These are phyloP conservation scores for Chromobotia macracanthus DNA, from an alignment of 2,797 vertebrate species.

Conservation along the genomic window DNA sequence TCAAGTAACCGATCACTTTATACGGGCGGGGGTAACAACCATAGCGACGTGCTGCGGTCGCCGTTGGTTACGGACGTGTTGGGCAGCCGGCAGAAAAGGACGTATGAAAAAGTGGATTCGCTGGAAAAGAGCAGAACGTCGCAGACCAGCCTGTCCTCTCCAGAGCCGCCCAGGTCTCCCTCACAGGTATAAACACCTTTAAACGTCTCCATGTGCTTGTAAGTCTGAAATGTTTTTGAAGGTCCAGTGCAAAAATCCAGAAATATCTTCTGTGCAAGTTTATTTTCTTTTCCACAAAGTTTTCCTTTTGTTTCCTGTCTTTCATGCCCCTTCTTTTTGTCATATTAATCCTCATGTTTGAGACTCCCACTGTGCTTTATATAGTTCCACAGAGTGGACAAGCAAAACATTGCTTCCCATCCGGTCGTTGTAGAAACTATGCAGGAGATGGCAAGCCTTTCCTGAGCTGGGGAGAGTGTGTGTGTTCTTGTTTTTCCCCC, in stretches of 20 bases:
- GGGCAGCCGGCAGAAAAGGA: constrained; percentile 76
- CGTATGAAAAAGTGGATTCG: constrained; percentile 81
- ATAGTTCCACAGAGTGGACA: background rate
- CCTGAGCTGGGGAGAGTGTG: constrained; percentile 50
- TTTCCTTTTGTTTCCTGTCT: background rate
- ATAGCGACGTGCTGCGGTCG: constrained; percentile 49
- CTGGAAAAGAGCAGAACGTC: constrained; percentile 76
- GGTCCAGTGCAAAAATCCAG: background rate
- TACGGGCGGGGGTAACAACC: constrained; percentile 60
- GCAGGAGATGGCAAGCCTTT: constrained; percentile 53
- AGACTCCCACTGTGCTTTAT: background rate
- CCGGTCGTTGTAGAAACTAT: constrained; percentile 49
- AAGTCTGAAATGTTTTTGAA: background rate
- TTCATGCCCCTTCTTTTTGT: constrained; percentile 34
- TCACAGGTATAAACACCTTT: constrained; percentile 73
- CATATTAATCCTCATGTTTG: constrained; percentile 13
- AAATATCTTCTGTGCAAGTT: constrained; percentile 1
- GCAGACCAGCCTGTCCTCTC: constrained; percentile 72
- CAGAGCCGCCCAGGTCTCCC: constrained; percentile 57
- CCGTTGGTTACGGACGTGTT: constrained; percentile 65
- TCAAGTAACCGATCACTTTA: constrained; percentile 75
- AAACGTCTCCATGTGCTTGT: background rate
- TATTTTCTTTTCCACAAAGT: background rate
- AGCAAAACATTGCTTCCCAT: constrained; percentile 3
- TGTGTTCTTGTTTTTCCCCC: background rate